phyloP scores from a whole-genome alignment of 2,888 invertebrate species.

The Xestia sexstrigata region DNA sequence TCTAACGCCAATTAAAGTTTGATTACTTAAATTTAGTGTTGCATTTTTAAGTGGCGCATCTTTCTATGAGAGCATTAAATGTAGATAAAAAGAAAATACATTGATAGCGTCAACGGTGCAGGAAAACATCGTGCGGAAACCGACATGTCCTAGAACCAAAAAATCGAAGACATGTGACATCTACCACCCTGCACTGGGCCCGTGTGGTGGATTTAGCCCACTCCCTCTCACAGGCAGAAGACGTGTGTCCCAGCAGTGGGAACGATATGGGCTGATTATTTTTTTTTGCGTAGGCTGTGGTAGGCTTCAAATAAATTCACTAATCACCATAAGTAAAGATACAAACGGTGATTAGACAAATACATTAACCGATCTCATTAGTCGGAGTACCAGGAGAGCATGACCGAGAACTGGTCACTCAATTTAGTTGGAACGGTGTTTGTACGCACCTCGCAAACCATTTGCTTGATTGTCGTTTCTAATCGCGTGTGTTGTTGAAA shows the following conservation, averaged over 20 bases:
- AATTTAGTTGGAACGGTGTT: conserved; percentile 44
- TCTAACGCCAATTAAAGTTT: not conserved
- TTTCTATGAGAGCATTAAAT: not conserved
- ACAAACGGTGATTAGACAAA: conserved; percentile 33
- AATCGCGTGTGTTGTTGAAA: conserved; percentile 35
- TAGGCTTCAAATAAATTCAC: not conserved
- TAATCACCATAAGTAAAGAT: conserved; percentile 2
- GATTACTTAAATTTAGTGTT: not conserved
- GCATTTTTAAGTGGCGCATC: not conserved
- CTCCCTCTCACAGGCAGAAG: not conserved
- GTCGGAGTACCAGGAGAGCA: conserved; percentile 30
- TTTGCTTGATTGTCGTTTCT: conserved; percentile 33
- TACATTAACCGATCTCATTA: conserved; percentile 48
- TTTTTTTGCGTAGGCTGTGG: not conserved
- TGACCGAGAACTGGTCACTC: conserved; percentile 42
- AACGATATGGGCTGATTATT: not conserved
- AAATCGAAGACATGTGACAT: not conserved
- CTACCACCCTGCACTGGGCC: not conserved
- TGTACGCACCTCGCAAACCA: conserved; percentile 40
- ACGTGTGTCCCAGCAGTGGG: not conserved
- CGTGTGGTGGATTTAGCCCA: not conserved
- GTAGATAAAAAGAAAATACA: not conserved
- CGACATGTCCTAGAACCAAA: not conserved
- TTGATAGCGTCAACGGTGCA: not conserved
- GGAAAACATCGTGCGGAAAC: not conserved